Conservation (phyloP, 2,113 vertebrate genomes). For the Thymallus thymallus region DNA sequence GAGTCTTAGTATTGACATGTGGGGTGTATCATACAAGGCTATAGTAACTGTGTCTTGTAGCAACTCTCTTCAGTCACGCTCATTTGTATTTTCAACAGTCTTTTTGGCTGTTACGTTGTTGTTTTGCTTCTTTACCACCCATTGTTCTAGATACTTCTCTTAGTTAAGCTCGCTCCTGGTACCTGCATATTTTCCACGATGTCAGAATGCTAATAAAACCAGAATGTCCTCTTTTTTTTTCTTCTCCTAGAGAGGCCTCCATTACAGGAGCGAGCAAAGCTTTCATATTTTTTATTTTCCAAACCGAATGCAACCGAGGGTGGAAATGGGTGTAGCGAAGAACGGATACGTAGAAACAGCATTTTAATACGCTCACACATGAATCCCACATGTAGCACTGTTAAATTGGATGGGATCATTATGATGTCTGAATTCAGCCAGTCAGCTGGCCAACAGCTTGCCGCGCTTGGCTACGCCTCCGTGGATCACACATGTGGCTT, state of each 20-base stretch:
- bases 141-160: conserved; percentile 49
- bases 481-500: conserved; percentile 67
- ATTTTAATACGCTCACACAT: conserved; percentile 62
- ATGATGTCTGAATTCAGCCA: conserved; percentile 65
- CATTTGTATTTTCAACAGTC: not conserved
- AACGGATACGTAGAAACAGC: conserved; percentile 60
- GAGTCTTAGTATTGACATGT: not conserved
- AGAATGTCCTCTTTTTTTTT: conserved; percentile 21
- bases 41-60: too few relatives aligned
- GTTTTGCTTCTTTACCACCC: conserved; percentile 20
- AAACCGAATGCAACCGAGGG: conserved; percentile 17
- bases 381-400: conserved; percentile 64
- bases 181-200: conserved; percentile 59
- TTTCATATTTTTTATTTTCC: conserved; percentile 26
- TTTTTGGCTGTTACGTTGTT: not conserved
- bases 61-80: not conserved
- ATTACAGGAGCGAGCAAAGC: conserved; percentile 21
- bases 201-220: conserved; percentile 55
- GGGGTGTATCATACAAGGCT: not conserved
- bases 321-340: conserved; percentile 47
- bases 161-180: conserved; percentile 16
- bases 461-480: conserved; percentile 55
- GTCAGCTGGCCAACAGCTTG: conserved; percentile 69
- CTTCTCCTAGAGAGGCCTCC: conserved; percentile 32
- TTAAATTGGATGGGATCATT: conserved; percentile 65